These are phyloP conservation scores for Nomada lathburiana DNA, from an alignment of 2,888 invertebrate genomes.

Conservation along the genomic window DNA sequence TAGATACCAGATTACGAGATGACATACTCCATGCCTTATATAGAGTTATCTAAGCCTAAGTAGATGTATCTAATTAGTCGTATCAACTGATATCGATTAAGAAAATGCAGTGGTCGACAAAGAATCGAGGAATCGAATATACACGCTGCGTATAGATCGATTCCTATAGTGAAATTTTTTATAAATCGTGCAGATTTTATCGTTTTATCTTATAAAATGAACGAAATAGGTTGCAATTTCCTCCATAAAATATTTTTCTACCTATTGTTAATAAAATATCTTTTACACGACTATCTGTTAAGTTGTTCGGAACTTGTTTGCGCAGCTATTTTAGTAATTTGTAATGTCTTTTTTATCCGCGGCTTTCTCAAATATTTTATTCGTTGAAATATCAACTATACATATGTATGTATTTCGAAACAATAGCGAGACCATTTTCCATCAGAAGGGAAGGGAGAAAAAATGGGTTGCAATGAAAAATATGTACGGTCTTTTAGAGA, in stretches of 20 bases:
- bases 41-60: constrained; percentile 79
- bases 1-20: constrained; percentile 78
- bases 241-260: too few species aligned
- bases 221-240: too few species aligned
- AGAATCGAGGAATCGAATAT: constrained; percentile 5
- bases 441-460: not conserved
- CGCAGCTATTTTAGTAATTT: too few species aligned
- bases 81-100: constrained; percentile 46
- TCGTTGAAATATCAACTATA: not conserved
- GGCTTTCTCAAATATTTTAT: too few species aligned
- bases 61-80: constrained; percentile 72
- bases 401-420: not conserved
- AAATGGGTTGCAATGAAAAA: not conserved
- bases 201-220: too few species aligned
- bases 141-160: not conserved
- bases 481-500: constrained; percentile 2
- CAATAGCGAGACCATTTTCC: not conserved
- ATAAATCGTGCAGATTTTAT: too few species aligned
- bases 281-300: too few species aligned
- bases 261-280: too few species aligned
- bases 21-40: constrained; percentile 84
- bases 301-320: too few species aligned
- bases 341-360: too few species aligned
- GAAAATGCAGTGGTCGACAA: constrained; percentile 33
- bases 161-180: too few species aligned